A percentile compares a stretch with the other conserved stretches of the same genome.
Conservation (phyloP, 1,140 invertebrate species). For the Drosophila nebulosa region DNA sequence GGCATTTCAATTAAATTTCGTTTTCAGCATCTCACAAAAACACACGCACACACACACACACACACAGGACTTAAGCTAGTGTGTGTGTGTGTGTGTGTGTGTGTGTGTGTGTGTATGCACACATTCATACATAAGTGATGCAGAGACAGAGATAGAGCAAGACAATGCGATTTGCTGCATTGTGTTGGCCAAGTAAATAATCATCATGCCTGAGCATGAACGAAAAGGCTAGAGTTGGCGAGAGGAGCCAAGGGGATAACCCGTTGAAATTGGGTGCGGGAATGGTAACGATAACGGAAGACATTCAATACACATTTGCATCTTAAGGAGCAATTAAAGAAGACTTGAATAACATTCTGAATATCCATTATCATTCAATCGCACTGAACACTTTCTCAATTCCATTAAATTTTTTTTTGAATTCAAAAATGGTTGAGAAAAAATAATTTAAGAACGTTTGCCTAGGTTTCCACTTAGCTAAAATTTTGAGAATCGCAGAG, state of each 20-base stretch:
- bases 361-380: conserved; percentile 4
- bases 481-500: too few species aligned
- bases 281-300: too few species aligned
- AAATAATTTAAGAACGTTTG: too few species aligned
- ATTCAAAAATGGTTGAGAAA: too few species aligned
- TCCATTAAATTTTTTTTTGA: too few species aligned
- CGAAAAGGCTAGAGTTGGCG: too few species aligned
- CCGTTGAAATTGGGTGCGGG: too few species aligned
- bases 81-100: conserved; percentile 1
- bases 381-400: too few species aligned
- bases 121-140: neutral
- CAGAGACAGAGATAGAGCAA: neutral
- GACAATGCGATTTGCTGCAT: neutral
- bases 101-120: neutral
- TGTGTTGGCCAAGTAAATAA: neutral
- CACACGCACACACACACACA: neutral
- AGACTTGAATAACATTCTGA: conserved; percentile 65
- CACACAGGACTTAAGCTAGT: neutral
- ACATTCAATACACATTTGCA: conserved; percentile 52
- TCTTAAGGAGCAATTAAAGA: conserved; percentile 71
- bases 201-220: neutral
- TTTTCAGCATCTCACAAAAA: conserved; percentile 30
- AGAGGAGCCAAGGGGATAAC: too few species aligned
- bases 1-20: conserved; percentile 72
- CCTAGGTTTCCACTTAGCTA: too few species aligned